Evolutionary conservation across 2,888 invertebrate species (phyloP).

Genomic region (Thymelicus lineola): DNA sequence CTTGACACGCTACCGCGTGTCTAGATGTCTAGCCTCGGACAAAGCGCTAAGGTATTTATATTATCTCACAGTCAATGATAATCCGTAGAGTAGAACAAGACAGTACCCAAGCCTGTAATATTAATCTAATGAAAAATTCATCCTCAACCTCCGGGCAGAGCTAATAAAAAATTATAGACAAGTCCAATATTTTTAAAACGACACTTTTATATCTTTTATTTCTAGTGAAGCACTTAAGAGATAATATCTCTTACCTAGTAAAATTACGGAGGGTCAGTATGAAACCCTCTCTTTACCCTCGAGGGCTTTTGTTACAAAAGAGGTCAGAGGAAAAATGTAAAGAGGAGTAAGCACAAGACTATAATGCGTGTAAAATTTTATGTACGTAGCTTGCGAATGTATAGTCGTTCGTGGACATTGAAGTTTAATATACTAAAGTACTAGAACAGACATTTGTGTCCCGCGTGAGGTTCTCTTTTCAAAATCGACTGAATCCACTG

Average conservation of each 20-base stretch:
- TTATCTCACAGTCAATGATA: not conserved
- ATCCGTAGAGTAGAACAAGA: constrained; percentile 42
- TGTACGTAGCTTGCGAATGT: constrained; percentile 43
- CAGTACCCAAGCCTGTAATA: not conserved
- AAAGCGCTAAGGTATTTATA: too few relatives aligned
- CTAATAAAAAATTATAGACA: constrained; percentile 35
- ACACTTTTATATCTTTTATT: constrained; percentile 58
- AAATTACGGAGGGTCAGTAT: constrained; percentile 56
- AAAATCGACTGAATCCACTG: too few relatives aligned
- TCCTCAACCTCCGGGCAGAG: not conserved
- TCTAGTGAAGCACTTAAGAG: constrained; percentile 57
- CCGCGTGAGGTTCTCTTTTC: too few relatives aligned
- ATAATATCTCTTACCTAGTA: constrained; percentile 60
- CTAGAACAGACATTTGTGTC: too few relatives aligned
- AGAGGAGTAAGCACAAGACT: constrained; percentile 43
- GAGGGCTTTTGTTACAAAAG: constrained; percentile 50
- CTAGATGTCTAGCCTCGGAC: too few relatives aligned
- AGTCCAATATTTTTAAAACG: constrained; percentile 52
- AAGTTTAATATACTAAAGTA: too few relatives aligned
- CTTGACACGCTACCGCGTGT: too few relatives aligned
- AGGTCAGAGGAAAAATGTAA: constrained; percentile 48
- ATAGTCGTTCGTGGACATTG: not conserved
- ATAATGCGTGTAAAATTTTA: constrained; percentile 49
- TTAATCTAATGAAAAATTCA: constrained; percentile 22
- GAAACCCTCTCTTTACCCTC: constrained; percentile 45